Evolutionary conservation across 2,797 vertebrate genomes (phyloP), one percentile per base, ranked within the genome.

Genomic region (Myotis planiceps): DNA sequence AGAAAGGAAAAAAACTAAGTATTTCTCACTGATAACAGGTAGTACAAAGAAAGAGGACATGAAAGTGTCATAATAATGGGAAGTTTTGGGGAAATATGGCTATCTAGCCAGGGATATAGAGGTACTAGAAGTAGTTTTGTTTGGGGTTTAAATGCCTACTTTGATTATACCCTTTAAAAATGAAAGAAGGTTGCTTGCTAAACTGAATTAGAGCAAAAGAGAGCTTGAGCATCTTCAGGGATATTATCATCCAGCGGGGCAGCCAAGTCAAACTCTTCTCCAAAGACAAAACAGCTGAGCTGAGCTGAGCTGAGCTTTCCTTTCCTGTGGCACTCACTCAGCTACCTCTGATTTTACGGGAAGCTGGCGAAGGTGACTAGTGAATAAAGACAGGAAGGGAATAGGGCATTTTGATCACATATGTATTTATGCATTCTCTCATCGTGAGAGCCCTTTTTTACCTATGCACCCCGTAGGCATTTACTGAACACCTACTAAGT

Each of bases 171-270:
- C 47, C 32, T 71, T 32, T 6, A 74, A 80, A 68, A 94, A 19
- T 63, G n/a, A 83, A 89, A 94, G 39, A 25, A 78, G 32, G 12
- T 39, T 92, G 15, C 49, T 81, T 85, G 47, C 8, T 74, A 78
- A 81, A 42, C 42, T 39, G 18, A 90, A 76, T 87, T 92, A 72
- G 76, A 85, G 12, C 32, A 88, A 79, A 96, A 71, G 25, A 79
- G 25, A 90, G 12, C 42, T 72, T 58, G 21, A 69, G 14, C 34
- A 42, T 90, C 91, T 76, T 66, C 8, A 65, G 9, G 3, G 13
- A 72, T 76, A 71, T n/a, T 83, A 39, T 34, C 16, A 2, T 72
- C 60, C 8, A 69, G 27, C 12, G 27, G 18, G 6, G 2, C 2
- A 47, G 27, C 65, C 2, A 8, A 79, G 75, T 69, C 34, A 90